Conservation (phyloP, 2,113 vertebrate species). For the Hippocampus guttulatus region DNA sequence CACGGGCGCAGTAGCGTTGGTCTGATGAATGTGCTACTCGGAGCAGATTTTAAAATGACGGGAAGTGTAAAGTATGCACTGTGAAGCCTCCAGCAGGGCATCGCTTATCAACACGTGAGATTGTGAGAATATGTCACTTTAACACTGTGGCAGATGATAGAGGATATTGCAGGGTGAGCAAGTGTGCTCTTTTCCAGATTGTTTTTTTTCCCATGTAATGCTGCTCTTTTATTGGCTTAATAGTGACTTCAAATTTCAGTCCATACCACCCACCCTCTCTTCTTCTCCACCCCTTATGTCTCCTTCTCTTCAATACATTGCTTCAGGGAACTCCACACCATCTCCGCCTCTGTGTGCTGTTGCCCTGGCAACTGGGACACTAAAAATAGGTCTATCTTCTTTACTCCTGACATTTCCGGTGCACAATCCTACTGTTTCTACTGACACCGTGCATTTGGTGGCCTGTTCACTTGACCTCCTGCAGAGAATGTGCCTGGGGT, state of each 20-base stretch:
- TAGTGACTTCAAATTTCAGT: conserved; percentile 20
- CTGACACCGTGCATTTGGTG: conserved; percentile 65
- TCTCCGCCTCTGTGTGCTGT: conserved; percentile 72
- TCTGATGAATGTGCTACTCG: not conserved
- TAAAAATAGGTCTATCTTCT: conserved; percentile 79
- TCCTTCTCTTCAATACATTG: conserved; percentile 64
- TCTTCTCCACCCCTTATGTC: conserved; percentile 48
- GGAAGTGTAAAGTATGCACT: conserved; percentile 4
- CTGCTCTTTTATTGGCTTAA: conserved; percentile 14
- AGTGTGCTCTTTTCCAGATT: conserved; percentile 2
- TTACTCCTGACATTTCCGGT: conserved; percentile 77
- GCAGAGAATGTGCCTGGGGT: conserved; percentile 11
- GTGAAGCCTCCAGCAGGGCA: conserved; percentile 28
- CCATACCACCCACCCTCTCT: conserved; percentile 6
- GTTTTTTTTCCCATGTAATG: not conserved
- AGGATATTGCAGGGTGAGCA: conserved; percentile 19
- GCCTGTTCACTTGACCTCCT: conserved; percentile 52
- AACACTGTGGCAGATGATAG: conserved; percentile 37
- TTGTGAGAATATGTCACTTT: conserved; percentile 17
- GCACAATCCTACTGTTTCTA: conserved; percentile 70
- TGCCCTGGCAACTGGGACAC: conserved; percentile 77
- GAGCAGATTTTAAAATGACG: not conserved
- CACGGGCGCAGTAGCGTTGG: not conserved
- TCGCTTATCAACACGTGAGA: conserved; percentile 28
- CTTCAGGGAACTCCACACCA: conserved; percentile 74